Evolutionary conservation across 2,113 vertebrate species (phyloP), one percentile per base, ranked within the genome.

Genomic region (Cyanoderma ruficeps): DNA sequence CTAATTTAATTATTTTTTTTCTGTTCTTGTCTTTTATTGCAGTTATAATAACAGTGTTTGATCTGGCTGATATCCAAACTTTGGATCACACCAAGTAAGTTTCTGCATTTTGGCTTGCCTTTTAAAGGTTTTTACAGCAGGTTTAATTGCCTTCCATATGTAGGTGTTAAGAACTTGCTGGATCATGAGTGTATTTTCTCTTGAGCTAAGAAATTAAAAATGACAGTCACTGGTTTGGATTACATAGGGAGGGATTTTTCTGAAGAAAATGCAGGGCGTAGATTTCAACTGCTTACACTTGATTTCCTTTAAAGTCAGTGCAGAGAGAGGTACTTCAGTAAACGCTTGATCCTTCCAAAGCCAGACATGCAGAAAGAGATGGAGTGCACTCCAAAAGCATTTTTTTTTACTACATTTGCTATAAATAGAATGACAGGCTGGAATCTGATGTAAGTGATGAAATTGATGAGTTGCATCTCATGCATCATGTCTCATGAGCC

Each of bases 11-110:
- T 59, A 70, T 39, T 67, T 47, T 82, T 79, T 71, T 47, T 28
- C 39, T 70, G 19, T 52, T 93, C 41, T 79, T 94, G 44, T 89
- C 47, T 93, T 89, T 64, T 86, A 63, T 96, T 97, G 49, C 96
- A 98, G 98, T 97, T 86, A 98, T 98, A 91, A 97, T 98, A 95
- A 98, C 97, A 5, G 97, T 98, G 75, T 98, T 98, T 96, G 97
- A 98, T 97, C 95, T 98, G 89, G 91, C 97, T 27, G 95, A 98
- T 47, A 96, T 98, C 82, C 97, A 98, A 89, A 99, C 98, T 27
- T 97, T 99, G 91, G 98, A 98, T 64, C 98, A 99, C 63, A 99
- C 98, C 72, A 98, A 97, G 99, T 99, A 97, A 96, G 98, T 98
- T 50, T 82, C 46, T 57, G 21, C 80, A 13, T 68, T 80, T 83